A percentile compares a stretch with the other conserved stretches of the same genome.
Evolutionary conservation across 2,888 invertebrate genomes (phyloP).

Genomic region (Drosophila greeni): DNA sequence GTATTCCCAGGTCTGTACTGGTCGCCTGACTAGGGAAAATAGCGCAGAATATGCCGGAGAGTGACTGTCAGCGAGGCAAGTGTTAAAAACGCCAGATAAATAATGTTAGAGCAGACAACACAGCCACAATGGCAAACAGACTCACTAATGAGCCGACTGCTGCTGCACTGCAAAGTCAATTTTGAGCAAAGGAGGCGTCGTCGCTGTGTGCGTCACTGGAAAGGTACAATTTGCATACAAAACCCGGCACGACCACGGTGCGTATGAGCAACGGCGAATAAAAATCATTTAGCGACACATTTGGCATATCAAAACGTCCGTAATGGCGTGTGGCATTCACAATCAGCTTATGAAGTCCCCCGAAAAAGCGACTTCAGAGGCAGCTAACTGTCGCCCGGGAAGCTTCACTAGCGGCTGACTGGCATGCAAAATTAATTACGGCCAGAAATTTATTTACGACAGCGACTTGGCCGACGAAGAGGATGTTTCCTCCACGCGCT

Average conservation of each 20-base stretch:
- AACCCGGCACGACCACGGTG: slow-evolving; percentile 42
- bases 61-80: slow-evolving; percentile 52
- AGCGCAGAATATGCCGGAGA: slow-evolving; percentile 46
- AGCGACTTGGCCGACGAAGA: slow-evolving; percentile 12
- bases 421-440: slow-evolving; percentile 73
- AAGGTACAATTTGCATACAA: slow-evolving; percentile 64
- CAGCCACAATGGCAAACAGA: slow-evolving; percentile 44
- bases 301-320: slow-evolving; percentile 64
- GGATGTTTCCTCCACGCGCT: slow-evolving; percentile 28
- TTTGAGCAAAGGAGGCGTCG: slow-evolving; percentile 10
- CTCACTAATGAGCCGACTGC: slow-evolving; percentile 60
- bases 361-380: slow-evolving; percentile 17
- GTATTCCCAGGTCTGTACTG: neutral
- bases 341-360: slow-evolving; percentile 61
- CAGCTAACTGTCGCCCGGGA: slow-evolving; percentile 20
- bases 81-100: slow-evolving; percentile 68
- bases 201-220: slow-evolving; percentile 19
- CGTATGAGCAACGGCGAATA: slow-evolving; percentile 59
- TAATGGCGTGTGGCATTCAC: slow-evolving; percentile 54
- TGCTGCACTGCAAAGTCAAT: slow-evolving; percentile 39
- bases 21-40: slow-evolving; percentile 27
- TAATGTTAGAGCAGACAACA: slow-evolving; percentile 48
- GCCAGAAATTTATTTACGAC: slow-evolving; percentile 65
- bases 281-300: slow-evolving; percentile 69
- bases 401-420: slow-evolving; percentile 51